A percentile compares a stretch with the other conserved stretches of the same genome.
Evolutionary conservation across 1,140 invertebrate genomes (phyloP).

Genomic region (Diachasmimorpha longicaudata): DNA sequence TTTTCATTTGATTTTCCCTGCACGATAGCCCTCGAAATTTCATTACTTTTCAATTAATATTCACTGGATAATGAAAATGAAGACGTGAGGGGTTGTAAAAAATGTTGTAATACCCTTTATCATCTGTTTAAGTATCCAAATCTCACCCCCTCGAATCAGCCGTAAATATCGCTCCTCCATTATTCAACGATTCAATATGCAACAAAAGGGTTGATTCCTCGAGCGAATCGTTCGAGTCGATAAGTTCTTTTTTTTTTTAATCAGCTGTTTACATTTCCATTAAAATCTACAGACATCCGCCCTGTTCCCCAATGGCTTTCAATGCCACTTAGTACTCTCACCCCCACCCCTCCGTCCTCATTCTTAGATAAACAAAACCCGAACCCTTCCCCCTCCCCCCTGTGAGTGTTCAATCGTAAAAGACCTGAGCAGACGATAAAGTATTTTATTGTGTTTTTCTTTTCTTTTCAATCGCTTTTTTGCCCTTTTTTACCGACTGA

Average conservation of each 20-base stretch:
- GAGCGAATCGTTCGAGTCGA: not conserved
- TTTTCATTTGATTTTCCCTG: not conserved
- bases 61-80: too few relatives aligned
- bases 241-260: not conserved
- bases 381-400: too few relatives aligned
- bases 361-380: not conserved
- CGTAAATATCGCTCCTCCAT: not conserved
- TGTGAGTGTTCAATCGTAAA: not conserved
- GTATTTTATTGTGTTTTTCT: not conserved
- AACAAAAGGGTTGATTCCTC: not conserved
- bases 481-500: not conserved
- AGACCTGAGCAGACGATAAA: not conserved
- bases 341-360: too few relatives aligned
- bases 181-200: not conserved
- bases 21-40: not conserved
- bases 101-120: too few relatives aligned
- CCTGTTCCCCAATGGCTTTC: not conserved
- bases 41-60: not conserved
- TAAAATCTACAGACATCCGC: not conserved
- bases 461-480: not conserved
- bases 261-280: not conserved
- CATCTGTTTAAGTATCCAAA: not conserved
- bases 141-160: not conserved
- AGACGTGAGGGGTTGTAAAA: too few relatives aligned
- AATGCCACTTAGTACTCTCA: constrained; percentile 3